Base-by-base conservation (phyloP, 2,113 vertebrate genomes). In the Cryptotis parvus region DNA sequence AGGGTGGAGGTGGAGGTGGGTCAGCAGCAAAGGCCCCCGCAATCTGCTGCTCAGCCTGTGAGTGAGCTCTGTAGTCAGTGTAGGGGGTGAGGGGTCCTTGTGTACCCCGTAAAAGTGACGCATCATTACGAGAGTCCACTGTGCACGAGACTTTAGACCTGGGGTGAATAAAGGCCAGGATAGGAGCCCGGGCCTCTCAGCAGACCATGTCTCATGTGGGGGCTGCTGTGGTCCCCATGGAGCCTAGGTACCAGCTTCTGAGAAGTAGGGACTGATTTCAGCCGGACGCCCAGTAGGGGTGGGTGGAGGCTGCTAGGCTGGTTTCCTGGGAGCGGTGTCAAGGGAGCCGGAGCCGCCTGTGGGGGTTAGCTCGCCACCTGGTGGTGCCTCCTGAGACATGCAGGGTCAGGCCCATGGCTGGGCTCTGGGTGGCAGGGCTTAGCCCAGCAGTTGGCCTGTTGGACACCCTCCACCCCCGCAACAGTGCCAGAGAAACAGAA, bases 291-390 rank as follows among this genome's bases (percentile, higher is more conserved):
- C 20, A 55, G 16, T 5, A 20, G 20, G 52, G 52, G 4, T 15
- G 15, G 52, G 14, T 20, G 9, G 39, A 22, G 27, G 27, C 52
- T 29, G 41, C 24, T 29, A 16, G 10, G 2, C 63, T 79, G 68
- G 31, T 33, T 35, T 89, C 61, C 9, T 6, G 10, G 15, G 27
- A 79, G 29, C 41, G n/a, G 18, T 5, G 22, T 4, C 6, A 27
- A 33, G 1, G 49, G 1, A 37, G 31, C 14, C 3, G 2, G 5
- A 45, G 39, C 55, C 61, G 70, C 31, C 0, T 4, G 75, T 33
- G 55, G 63, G 63, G 73, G 75, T 83, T 65, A 24, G 70, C 26
- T 85, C 91, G 95, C 96, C 95, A 88, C 90, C 95, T 96, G 61
- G 82, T 92, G 96, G 94, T 73, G 0, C 7, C 0, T 58, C 0